Conservation (phyloP, 1,140 invertebrate species). For the Solenopsis fugax region DNA sequence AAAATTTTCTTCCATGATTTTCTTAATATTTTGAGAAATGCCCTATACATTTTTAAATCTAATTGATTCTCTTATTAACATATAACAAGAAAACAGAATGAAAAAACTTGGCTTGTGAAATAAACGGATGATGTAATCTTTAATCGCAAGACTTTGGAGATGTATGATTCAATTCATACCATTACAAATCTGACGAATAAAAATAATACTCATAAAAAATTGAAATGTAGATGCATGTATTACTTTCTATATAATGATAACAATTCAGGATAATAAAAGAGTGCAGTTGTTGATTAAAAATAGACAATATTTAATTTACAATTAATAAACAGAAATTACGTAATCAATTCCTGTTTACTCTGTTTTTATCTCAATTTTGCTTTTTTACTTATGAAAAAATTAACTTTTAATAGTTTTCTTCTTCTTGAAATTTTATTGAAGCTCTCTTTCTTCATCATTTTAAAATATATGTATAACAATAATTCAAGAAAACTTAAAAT, state of each 20-base stretch:
- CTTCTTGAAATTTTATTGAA: background rate
- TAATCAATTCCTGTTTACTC: background rate
- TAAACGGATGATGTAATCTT: background rate
- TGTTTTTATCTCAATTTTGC: background rate
- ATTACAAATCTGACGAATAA: conserved; percentile 19
- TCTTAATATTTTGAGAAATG: too few species aligned
- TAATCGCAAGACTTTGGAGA: background rate
- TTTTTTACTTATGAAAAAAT: background rate
- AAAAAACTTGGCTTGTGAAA: background rate
- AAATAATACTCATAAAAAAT: conserved; percentile 9
- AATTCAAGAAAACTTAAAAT: background rate
- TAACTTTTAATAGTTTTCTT: background rate
- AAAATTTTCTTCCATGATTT: too few species aligned
- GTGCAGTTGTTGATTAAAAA: background rate
- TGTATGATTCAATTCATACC: background rate
- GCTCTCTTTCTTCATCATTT: background rate
- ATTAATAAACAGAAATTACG: background rate
- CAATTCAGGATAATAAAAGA: background rate
- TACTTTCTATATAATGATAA: background rate
- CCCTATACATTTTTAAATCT: background rate
- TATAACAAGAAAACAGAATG: background rate
- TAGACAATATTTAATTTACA: background rate
- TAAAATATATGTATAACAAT: background rate
- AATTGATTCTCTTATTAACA: background rate
- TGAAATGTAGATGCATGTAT: background rate